These are phyloP conservation scores for Cheilosia soror DNA, from an alignment of 2,888 invertebrate genomes.

Conservation along the genomic window DNA sequence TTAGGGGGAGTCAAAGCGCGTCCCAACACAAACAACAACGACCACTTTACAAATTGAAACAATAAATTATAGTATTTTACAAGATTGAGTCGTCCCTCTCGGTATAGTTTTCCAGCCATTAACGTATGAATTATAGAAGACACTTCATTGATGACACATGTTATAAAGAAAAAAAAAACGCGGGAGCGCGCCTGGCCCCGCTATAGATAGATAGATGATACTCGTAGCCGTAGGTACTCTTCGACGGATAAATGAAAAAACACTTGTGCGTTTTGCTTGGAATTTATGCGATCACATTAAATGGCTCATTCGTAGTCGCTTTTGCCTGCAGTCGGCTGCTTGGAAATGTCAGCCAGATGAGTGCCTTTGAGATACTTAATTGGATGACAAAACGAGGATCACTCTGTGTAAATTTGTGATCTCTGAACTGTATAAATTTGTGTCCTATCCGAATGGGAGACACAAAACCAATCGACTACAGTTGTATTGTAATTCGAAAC, in stretches of 20 bases:
- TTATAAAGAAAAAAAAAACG: constrained; percentile 23
- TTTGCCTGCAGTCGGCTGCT: constrained; percentile 21
- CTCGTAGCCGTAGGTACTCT: constrained; percentile 4
- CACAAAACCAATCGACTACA: constrained; percentile 15
- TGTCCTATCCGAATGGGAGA: constrained; percentile 19
- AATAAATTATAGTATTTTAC: constrained; percentile 63
- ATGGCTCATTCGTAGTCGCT: not conserved
- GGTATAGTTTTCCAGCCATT: constrained; percentile 20
- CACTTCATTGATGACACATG: constrained; percentile 67
- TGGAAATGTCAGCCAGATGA: constrained; percentile 44
- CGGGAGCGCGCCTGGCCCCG: constrained; percentile 18
- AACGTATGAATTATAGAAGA: constrained; percentile 56
- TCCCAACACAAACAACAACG: constrained; percentile 10
- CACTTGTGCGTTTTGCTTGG: constrained; percentile 62
- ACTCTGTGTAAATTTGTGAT: constrained; percentile 52
- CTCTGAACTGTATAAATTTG: constrained; percentile 55
- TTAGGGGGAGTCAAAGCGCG: constrained; percentile 5
- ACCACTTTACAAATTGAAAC: constrained; percentile 67
- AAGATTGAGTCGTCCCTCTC: constrained; percentile 25
- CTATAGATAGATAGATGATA: constrained; percentile 34
- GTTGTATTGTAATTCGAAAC: constrained; percentile 21
- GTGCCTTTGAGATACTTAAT: constrained; percentile 52
- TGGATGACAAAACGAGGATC: constrained; percentile 58
- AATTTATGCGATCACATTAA: constrained; percentile 62
- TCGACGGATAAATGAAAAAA: constrained; percentile 53